These are phyloP conservation scores for Halesus radiatus DNA, from an alignment of 1,140 invertebrate species.

Conservation along the genomic window DNA sequence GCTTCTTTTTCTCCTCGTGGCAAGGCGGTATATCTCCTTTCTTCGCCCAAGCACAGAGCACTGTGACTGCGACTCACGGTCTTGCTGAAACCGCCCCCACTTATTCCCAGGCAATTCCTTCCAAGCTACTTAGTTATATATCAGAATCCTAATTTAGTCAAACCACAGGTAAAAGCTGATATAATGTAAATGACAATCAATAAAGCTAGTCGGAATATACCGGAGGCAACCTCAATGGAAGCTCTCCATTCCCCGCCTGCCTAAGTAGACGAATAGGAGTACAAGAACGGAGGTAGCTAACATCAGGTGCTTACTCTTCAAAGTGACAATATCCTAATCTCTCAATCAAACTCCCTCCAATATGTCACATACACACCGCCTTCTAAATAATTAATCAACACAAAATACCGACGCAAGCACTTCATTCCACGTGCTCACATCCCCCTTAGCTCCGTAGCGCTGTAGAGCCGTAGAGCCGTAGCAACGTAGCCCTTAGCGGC, in stretches of 20 bases:
- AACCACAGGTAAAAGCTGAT: neutral
- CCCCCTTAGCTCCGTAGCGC: too few species aligned
- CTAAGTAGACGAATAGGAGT: neutral
- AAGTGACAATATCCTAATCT: conserved; percentile 39
- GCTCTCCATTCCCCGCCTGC: neutral
- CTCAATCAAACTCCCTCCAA: conserved; percentile 26
- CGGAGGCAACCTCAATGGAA: neutral
- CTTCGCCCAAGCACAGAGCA: too few species aligned
- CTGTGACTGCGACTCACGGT: too few species aligned
- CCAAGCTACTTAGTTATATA: too few species aligned
- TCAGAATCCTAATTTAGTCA: too few species aligned
- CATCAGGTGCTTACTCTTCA: conserved; percentile 30
- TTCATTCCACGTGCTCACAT: too few species aligned
- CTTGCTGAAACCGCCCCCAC: neutral
- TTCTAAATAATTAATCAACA: conserved; percentile 36
- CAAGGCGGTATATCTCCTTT: neutral
- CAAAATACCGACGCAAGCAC: conserved; percentile 3
- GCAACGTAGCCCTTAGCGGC: too few species aligned
- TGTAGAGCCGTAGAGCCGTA: too few species aligned
- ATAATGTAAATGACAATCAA: conserved; percentile 12
- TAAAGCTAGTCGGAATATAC: neutral
- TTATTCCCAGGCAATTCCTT: neutral
- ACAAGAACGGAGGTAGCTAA: neutral
- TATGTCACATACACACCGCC: conserved; percentile 27
- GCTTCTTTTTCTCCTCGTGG: neutral